A percentile compares a stretch with the other conserved stretches of the same genome.
phyloP scores from a whole-genome alignment of 2,797 vertebrate genomes.

The Molossus molossus region DNA sequence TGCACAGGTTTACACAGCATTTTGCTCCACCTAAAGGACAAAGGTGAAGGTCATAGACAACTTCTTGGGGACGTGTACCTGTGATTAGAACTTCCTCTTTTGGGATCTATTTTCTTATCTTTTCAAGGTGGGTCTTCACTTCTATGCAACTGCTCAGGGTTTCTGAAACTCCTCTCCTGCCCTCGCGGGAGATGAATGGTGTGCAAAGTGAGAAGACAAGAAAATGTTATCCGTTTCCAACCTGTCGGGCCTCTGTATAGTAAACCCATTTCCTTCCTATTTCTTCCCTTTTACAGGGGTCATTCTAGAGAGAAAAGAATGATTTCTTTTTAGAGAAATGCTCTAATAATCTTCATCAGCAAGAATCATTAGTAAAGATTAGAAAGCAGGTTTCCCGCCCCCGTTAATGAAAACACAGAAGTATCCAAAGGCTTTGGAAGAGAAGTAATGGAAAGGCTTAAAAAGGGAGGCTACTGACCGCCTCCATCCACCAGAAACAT shows the following conservation, averaged over 20 bases:
- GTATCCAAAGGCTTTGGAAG: background rate
- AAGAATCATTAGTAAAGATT: background rate
- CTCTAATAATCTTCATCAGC: slow-evolving; percentile 57
- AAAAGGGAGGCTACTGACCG: background rate
- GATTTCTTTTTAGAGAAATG: background rate
- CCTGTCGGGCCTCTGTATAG: background rate
- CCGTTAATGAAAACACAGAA: background rate
- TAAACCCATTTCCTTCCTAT: background rate
- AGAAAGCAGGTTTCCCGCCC: slow-evolving; percentile 6
- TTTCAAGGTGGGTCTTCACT: background rate
- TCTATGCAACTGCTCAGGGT: background rate
- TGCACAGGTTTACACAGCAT: background rate
- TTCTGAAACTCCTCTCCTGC: background rate
- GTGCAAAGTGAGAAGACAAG: background rate
- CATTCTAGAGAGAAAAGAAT: slow-evolving; percentile 76
- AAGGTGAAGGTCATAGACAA: background rate
- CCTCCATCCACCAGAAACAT: background rate
- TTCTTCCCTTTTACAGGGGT: slow-evolving; percentile 79
- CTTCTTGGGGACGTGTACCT: background rate
- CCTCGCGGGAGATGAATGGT: background rate
- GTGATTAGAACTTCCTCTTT: background rate
- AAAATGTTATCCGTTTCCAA: background rate
- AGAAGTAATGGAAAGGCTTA: background rate
- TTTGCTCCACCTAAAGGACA: background rate
- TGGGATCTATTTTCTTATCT: background rate